Percentiles rank a stretch among this genome's conserved stretches.
Evolutionary conservation across 1,140 invertebrate species (phyloP).

Genomic region (Tigriopus japonicus): DNA sequence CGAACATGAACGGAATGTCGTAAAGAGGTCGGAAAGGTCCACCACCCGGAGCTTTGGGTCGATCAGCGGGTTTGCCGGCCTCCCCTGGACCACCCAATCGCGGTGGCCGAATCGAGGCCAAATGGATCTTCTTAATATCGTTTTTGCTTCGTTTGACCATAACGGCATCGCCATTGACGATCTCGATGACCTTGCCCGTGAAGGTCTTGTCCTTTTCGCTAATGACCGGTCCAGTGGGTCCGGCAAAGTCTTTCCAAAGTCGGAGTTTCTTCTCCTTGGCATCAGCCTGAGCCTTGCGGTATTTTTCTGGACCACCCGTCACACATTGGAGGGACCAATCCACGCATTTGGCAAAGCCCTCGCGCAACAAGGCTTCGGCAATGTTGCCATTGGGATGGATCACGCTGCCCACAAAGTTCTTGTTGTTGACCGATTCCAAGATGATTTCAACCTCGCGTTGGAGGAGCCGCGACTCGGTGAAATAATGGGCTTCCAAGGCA

Average conservation of each 20-base stretch:
- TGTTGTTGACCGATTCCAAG: conserved; percentile 66
- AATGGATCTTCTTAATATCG: conserved; percentile 71
- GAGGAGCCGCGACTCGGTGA: conserved; percentile 70
- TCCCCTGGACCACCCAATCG: neutral
- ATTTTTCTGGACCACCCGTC: conserved; percentile 54
- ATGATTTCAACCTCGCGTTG: conserved; percentile 84
- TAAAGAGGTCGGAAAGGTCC: conserved; percentile 67
- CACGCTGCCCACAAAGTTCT: conserved; percentile 77
- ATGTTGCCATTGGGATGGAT: conserved; percentile 87
- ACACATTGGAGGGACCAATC: conserved; percentile 88
- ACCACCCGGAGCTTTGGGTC: conserved; percentile 30
- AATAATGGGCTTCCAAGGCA: conserved; percentile 67
- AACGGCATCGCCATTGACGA: conserved; percentile 82
- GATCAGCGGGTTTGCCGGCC: conserved; percentile 19
- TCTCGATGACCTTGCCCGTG: conserved; percentile 65
- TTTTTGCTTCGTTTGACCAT: conserved; percentile 60
- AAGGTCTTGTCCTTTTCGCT: conserved; percentile 61
- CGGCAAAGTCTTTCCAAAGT: conserved; percentile 64
- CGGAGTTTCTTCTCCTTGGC: conserved; percentile 72
- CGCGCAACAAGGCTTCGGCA: conserved; percentile 67
- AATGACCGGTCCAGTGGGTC: neutral
- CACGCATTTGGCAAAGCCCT: conserved; percentile 90
- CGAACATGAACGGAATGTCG: conserved; percentile 94
- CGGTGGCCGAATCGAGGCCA: conserved; percentile 61
- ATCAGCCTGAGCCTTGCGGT: conserved; percentile 56